Base-by-base conservation (phyloP, 2,113 vertebrate species). In the Myxocyprinus asiaticus region DNA sequence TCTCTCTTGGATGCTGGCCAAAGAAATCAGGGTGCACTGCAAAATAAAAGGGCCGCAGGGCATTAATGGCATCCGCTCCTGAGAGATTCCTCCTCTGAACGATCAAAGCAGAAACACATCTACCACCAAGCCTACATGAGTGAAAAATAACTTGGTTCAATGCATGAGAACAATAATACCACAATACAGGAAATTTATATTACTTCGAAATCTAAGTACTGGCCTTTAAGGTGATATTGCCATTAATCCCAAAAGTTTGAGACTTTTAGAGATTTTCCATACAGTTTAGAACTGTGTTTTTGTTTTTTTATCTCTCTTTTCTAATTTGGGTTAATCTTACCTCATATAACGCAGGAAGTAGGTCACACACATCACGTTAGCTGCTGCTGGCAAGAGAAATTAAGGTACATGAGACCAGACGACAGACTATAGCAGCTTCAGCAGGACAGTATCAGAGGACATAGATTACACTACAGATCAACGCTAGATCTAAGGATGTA, bases 1-100 rank as follows among this genome's bases (percentile, higher is more conserved):
- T 94, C 67, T 99, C 97, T 88, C 86, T 94, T 67, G 98, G 98
- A 87, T 96, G 91, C 84, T 97, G 96, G 75, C 97, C 96, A 81
- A 99, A 99, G 91, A 99, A 99, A 88, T 99, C 98, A 45, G 98
- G 98, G 83, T 99, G 97, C 8, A 99, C 98, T 0, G 95, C 97
- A 83, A 99, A 98, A 86, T 99, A 99, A 90, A 99, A 99, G 0
- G 98, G 97, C 76, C 97, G 93, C 83, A 99, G 90, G n/a, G 98
- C 98, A 73, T 94, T 96, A 83, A 95, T 85, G 12, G 95, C 94
- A 78, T 99, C 97, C 7, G 95, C 95, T 50, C 94, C 96, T 0
- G 97, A 96, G 58, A 99, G 89, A 65, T 88, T 61, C 87, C 96
- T 94, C 9, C 89, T 88, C 75, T 88, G 93, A 81, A 91, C 78